A percentile compares a stretch with the other conserved stretches of the same genome.
phyloP scores from a whole-genome alignment of 1,140 invertebrate species.

The Heterodera carotae region DNA sequence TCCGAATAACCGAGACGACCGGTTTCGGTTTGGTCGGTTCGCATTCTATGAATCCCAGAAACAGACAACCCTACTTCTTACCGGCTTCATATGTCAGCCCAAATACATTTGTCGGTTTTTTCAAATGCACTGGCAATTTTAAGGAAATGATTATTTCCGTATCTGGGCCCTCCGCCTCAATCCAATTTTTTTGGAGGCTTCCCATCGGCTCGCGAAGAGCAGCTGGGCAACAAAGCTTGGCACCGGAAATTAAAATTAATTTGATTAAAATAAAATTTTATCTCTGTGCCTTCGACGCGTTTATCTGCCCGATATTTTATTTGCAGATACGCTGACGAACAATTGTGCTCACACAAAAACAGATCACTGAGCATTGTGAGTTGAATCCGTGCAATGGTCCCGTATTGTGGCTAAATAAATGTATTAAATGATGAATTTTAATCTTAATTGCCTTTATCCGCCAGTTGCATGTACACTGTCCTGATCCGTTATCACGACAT shows the following conservation, averaged over 20 bases:
- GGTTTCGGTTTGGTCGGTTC: no score
- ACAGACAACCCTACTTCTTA: no score
- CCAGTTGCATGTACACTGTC: no score
- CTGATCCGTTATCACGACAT: no score
- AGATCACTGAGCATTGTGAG: background rate
- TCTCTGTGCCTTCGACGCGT: background rate
- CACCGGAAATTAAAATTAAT: background rate
- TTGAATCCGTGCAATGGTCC: no score
- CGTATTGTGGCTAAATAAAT: no score
- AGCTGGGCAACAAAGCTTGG: background rate
- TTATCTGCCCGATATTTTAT: background rate
- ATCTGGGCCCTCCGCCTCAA: background rate
- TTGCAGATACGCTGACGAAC: background rate
- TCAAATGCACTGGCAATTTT: background rate
- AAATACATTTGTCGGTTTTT: background rate
- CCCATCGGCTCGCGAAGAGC: background rate
- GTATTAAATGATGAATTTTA: no score
- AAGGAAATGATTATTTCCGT: background rate
- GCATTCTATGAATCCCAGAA: no score
- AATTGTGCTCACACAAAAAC: background rate
- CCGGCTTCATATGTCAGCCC: background rate
- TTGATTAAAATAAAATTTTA: background rate
- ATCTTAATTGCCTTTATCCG: no score
- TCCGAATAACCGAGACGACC: no score
- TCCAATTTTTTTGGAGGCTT: background rate